Base-by-base conservation (phyloP, 2,113 vertebrate genomes). In the Seriola rivoliana region DNA sequence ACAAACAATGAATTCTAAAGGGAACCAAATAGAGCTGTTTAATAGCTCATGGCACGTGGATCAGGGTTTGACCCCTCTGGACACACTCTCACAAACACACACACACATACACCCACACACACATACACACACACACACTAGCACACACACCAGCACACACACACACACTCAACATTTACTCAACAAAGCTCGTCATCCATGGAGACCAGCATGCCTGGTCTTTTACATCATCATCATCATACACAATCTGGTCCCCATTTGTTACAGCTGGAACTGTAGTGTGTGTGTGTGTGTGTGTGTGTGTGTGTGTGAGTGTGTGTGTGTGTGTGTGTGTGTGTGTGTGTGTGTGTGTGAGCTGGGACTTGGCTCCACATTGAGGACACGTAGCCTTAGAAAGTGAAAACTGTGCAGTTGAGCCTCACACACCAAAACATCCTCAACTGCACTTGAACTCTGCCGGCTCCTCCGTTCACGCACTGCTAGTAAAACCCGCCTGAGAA, bases 191-290 rank as follows among this genome's bases (percentile, higher is more conserved):
- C 11, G 14, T 90, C 83, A 80, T 65, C 93, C 91, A 92, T 92
- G 91, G 89, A 91, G 93, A 93, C 93, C 91, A 87, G 88, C 91
- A 91, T 93, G 93, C 91, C 88, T 93, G 84, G 55, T 90, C 87
- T 82, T 93, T 90, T 86, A 93, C 93, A 89, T 93, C 93, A 93
- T 87, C 80, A 77, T 82, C 88, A 76, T 90, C 85, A 85, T 83
- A 89, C 88, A 90, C 87, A 93, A 93, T 93, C 93, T 93, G 93
- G 81, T 93, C 91, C 72, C 87, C 84, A 93, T 93, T 93, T 93
- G 89, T 80, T 93, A 90, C 91, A 93, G 88, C 91, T 91, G 91
- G 67, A 82, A 78, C 86, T 78, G 74, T 57, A 79, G 9, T 62
- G 62, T 64, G 70, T 82, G 75, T 69, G 82, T n/a, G 84, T 1